A percentile compares a stretch with the other conserved stretches of the same genome.
Evolutionary conservation across 2,797 vertebrate species (phyloP).

Genomic region (Tokudaia tokunoshimensis): DNA sequence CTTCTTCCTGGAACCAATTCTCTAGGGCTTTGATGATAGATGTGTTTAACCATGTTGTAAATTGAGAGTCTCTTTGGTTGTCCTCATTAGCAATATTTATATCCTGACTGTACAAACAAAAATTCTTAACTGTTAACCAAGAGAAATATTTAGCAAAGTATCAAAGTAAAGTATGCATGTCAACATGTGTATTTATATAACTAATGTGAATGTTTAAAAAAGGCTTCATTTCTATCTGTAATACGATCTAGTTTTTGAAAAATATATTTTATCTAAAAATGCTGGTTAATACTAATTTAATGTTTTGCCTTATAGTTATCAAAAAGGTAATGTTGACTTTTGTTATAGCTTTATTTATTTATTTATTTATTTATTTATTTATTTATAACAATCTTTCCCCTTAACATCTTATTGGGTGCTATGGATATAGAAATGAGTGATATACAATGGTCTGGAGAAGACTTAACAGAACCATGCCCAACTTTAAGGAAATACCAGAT

Average conservation of each 20-base stretch:
- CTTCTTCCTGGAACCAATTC: neutral
- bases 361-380: no score
- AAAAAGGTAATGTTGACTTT: neutral
- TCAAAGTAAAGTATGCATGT: neutral
- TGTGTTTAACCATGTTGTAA: neutral
- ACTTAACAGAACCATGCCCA: neutral
- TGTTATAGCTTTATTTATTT: neutral
- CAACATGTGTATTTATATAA: neutral
- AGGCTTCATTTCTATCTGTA: neutral
- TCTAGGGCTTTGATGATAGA: neutral
- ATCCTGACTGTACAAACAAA: neutral
- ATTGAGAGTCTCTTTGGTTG: neutral
- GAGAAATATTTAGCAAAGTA: neutral
- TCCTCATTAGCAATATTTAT: neutral
- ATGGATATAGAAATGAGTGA: neutral
- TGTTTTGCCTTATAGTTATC: neutral
- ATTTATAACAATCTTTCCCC: neutral
- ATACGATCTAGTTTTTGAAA: neutral
- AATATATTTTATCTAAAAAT: neutral
- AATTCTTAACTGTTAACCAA: neutral
- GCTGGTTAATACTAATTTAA: neutral
- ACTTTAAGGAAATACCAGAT: neutral
- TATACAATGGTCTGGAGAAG: neutral
- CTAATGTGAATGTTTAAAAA: neutral
- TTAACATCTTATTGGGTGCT: conserved; percentile 16